A percentile compares a stretch with the other conserved stretches of the same genome.
phyloP scores from a whole-genome alignment of 2,797 vertebrate species.

The Falco berigora region DNA sequence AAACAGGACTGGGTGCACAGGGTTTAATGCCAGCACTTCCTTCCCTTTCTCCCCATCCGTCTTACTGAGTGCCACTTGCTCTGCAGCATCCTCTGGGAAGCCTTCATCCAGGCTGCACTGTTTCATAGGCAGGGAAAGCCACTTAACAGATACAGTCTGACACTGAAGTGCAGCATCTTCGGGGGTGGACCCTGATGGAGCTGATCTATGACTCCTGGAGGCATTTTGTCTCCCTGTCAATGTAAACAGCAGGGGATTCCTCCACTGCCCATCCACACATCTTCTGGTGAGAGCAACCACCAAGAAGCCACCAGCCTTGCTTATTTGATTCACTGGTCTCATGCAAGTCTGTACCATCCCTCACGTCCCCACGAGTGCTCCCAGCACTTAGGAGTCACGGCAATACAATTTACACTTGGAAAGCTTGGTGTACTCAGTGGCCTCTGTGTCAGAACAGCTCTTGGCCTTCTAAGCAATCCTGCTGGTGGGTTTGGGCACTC shows the following conservation, averaged over 20 bases:
- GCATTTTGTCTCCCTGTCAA: background rate
- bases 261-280: background rate
- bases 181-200: background rate
- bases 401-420: background rate
- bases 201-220: background rate
- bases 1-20: background rate
- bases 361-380: background rate
- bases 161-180: background rate
- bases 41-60: background rate
- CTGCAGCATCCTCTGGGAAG: background rate
- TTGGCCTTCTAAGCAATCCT: background rate
- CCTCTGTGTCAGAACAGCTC: background rate
- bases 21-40: background rate
- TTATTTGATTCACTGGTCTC: background rate
- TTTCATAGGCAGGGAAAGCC: background rate
- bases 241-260: background rate
- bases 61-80: background rate
- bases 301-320: background rate
- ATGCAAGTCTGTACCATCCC: background rate
- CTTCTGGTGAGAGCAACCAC: background rate
- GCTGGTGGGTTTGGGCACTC: background rate
- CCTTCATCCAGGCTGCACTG: rapidly evolving
- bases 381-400: background rate
- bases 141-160: background rate
- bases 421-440: background rate